Percentiles rank a stretch among this genome's conserved stretches.
Conservation (phyloP, 1,140 invertebrate species). For the Calosoma granatense region DNA sequence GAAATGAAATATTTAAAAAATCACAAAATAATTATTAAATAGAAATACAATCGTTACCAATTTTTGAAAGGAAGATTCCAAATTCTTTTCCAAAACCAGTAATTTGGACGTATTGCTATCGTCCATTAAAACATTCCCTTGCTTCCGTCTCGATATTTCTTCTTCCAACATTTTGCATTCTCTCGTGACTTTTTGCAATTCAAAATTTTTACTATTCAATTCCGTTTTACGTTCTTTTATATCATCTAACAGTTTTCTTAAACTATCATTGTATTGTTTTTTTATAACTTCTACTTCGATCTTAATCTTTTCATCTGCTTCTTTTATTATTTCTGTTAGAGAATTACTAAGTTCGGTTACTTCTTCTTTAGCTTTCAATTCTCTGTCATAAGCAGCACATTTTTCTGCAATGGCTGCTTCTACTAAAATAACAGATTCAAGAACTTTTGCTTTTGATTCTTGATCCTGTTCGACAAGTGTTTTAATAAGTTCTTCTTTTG, state of each 20-base stretch:
- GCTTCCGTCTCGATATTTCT: constrained; percentile 21
- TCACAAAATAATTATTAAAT: neutral
- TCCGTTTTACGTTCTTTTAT: constrained; percentile 18
- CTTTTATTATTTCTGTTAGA: constrained; percentile 18
- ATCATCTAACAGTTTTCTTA: constrained; percentile 18
- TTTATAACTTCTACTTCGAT: constrained; percentile 19
- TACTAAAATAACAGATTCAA: constrained; percentile 28
- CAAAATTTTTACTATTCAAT: constrained; percentile 18
- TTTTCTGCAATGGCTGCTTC: constrained; percentile 30
- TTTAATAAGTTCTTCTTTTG: constrained; percentile 20
- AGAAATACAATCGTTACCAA: constrained; percentile 20
- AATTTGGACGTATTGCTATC: constrained; percentile 23
- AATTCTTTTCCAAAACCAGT: constrained; percentile 27
- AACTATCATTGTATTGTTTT: constrained; percentile 19
- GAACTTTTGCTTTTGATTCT: constrained; percentile 26
- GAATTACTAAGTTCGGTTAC: constrained; percentile 16
- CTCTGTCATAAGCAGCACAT: constrained; percentile 27
- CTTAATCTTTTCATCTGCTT: constrained; percentile 21
- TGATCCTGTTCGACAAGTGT: constrained; percentile 20
- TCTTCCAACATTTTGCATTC: constrained; percentile 22
- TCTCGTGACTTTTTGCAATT: constrained; percentile 21
- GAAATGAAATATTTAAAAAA: constrained; percentile 11
- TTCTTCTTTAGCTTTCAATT: constrained; percentile 25
- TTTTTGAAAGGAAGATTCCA: constrained; percentile 30
- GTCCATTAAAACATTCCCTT: constrained; percentile 17